Evolutionary conservation across 30 jellyfish, hydroid and myxozoan species (phyloP), one percentile per base, ranked within the genome.

Genomic region (Turritopsis dohrnii): DNA sequence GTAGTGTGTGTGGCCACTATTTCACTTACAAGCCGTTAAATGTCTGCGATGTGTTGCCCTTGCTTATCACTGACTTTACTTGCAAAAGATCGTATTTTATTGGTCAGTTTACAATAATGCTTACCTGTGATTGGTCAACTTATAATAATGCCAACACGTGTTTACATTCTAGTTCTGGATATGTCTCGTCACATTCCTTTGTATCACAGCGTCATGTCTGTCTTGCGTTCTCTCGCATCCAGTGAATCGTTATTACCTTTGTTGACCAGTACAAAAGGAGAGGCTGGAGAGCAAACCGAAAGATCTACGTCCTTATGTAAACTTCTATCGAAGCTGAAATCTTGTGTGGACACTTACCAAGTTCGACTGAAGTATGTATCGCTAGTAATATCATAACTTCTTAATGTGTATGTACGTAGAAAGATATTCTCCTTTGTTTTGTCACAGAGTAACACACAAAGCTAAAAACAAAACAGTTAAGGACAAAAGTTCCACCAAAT

Each of bases 171-270:
- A 93, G 98, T 93, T 18, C 90, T 93, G n/a, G 98, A 93, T 72
- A 93, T 93, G 98, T 92, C 98, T 1, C 95, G 91, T n/a, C 98
- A 93, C 79, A 83, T 93, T 23, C 96, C 96, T 21, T 72, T 93
- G 28, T 93, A 89, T 87, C 90, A 77, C 52, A 90, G 97, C 29
- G 76, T 93, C 31, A 83, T 93, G 95, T 71, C 73, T 31, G 28
- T 88, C 65, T 84, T 93, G 0, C 88, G 95, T 26, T 90, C 98
- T 21, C 76, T 93, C 16, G 89, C 95, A 19, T 81, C 96, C 28
- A 54, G 52, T 16, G 52, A 54, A 18, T 25, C 28, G 28, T 87
- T 83, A 28, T 52, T 87, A 16, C 87, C 90, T 0, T 54, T 93
- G 88, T 86, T 93, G 66, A 85, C 82, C 52, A 87, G 89, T 0